A percentile compares a stretch with the other conserved stretches of the same genome.
Evolutionary conservation across 2,797 vertebrate genomes (phyloP).

Genomic region (Mus minutoides): DNA sequence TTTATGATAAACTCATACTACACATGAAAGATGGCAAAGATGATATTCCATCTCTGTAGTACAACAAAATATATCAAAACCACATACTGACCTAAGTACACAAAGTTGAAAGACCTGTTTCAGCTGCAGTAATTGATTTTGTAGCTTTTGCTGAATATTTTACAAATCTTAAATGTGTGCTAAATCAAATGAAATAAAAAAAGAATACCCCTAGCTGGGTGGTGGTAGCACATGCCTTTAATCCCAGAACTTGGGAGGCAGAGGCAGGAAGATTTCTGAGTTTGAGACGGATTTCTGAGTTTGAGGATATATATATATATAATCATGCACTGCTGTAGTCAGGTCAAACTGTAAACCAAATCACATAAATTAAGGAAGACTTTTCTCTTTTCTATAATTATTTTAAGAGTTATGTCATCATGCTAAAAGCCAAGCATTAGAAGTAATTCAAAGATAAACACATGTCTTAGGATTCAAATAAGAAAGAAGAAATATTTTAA

Average conservation of each 20-base stretch:
- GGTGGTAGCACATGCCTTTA: too few species aligned
- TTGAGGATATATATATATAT: too few species aligned
- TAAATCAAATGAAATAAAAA: neutral
- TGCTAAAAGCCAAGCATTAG: neutral
- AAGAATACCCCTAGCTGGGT: neutral
- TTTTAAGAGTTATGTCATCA: neutral
- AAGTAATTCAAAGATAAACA: neutral
- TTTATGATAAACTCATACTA: neutral
- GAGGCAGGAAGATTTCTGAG: too few species aligned
- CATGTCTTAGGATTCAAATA: neutral
- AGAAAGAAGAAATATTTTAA: neutral
- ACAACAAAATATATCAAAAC: neutral
- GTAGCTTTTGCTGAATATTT: neutral
- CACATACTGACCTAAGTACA: neutral
- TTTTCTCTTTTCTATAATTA: neutral
- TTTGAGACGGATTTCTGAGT: too few species aligned
- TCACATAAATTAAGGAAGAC: neutral
- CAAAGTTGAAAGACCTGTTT: neutral
- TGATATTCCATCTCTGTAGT: accelerated
- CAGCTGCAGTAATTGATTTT: neutral
- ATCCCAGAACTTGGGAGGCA: too few species aligned
- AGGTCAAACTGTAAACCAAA: neutral
- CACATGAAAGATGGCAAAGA: neutral
- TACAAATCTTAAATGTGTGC: neutral
- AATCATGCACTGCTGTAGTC: neutral